Base-by-base conservation (phyloP, 2,113 vertebrate species). In the Gobio gobio region DNA sequence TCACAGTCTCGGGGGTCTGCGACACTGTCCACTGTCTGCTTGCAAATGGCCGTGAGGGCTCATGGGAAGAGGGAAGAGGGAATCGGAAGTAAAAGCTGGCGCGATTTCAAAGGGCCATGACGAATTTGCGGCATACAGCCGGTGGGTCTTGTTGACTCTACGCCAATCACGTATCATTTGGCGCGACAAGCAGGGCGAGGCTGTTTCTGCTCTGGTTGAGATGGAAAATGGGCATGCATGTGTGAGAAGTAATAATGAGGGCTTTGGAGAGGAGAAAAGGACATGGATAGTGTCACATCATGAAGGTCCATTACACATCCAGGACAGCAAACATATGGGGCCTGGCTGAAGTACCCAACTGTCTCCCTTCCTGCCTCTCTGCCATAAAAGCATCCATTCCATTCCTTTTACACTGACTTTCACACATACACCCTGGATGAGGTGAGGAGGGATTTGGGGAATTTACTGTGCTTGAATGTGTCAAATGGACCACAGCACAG, bases 321-420 rank as follows among this genome's bases (percentile, higher is more conserved):
- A 90, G 90, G 89, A 91, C 93, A 89, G 72, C 74, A n/a, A 92
- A 86, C 90, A 94, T 90, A 93, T 92, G 92, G 91, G 90, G 88
- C 83, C 77, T 2, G 26, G 26, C 70, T 70, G 75, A 49, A 86
- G 78, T 24, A 59, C 29, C 68, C 78, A 20, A 40, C 77, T 61
- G 51, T 43, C 47, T 33, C 83, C 40, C 56, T 4, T 81, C 26
- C 24, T 68, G 14, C 58, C 76, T 78, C n/a, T 3, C 78, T 45
- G 33, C 78, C 78, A 79, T 54, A 18, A 82, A 82, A 82, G 45
- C 78, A 56, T 58, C 33, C 26, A 36, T 56, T 70, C 33, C 10
- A n/a, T 51, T 66, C 45, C 29, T 54, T 83, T 83, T 70, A 54
- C 79, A 36, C 79, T 43, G 1, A 20, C 45, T 82, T 56, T 82